phyloP scores from a whole-genome alignment of 2,113 vertebrate species.

The Emberiza fucata region DNA sequence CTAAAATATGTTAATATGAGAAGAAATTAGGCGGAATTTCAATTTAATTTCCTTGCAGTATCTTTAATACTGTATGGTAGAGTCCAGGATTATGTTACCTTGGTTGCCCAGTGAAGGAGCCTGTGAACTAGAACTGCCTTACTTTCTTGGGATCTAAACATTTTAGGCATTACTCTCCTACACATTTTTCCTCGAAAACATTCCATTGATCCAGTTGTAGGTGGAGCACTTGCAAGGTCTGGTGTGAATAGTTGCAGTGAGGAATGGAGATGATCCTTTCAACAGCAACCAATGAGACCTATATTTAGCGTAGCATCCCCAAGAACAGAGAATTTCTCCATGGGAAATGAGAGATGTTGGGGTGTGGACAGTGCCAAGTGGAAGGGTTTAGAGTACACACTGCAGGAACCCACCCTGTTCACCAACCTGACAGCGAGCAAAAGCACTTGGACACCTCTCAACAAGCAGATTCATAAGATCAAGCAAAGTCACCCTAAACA shows the following conservation, averaged over 20 bases:
- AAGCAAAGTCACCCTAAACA: neutral
- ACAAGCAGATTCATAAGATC: neutral
- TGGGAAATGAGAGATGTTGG: neutral
- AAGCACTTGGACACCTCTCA: neutral
- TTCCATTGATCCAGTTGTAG: neutral
- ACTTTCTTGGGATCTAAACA: neutral
- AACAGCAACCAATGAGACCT: neutral
- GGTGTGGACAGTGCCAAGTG: neutral
- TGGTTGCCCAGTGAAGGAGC: neutral
- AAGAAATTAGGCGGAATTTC: neutral
- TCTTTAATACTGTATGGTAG: neutral
- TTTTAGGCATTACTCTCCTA: neutral
- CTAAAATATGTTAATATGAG: neutral
- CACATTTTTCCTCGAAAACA: neutral
- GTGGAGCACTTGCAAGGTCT: neutral
- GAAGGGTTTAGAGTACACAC: neutral
- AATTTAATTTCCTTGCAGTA: neutral
- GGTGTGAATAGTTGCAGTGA: neutral
- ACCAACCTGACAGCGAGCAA: accelerated
- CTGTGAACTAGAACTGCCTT: neutral
- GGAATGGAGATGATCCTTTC: neutral
- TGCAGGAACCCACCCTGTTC: neutral
- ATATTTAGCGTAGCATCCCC: too few species aligned
- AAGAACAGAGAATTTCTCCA: neutral
- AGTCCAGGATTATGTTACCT: neutral